These are phyloP conservation scores for Crossocerus cetratus DNA, from an alignment of 2,888 invertebrate species.

Conservation along the genomic window DNA sequence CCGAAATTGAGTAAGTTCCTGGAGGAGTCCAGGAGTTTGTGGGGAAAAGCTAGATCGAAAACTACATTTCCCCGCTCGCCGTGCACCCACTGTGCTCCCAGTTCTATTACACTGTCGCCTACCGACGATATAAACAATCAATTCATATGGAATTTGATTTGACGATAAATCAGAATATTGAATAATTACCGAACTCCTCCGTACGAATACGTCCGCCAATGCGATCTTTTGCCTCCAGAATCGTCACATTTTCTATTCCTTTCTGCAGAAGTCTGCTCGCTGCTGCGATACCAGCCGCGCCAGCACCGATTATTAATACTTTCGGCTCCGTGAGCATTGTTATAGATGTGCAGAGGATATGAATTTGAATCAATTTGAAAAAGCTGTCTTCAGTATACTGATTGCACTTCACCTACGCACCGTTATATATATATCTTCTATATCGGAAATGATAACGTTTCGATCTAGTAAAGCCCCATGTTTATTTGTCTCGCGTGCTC, in stretches of 20 bases:
- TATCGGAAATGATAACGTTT: too few relatives aligned
- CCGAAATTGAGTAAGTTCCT: constrained; percentile 49
- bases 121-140: constrained; percentile 6
- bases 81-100: constrained; percentile 90
- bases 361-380: too few relatives aligned
- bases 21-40: constrained; percentile 74
- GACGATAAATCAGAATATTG: not conserved
- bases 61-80: constrained; percentile 83
- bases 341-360: not conserved
- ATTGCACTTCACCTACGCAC: too few relatives aligned
- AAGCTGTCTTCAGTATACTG: too few relatives aligned
- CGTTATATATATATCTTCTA: not conserved
- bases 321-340: constrained; percentile 60
- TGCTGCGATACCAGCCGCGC: constrained; percentile 80
- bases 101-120: constrained; percentile 81
- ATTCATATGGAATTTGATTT: not conserved
- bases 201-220: constrained; percentile 78
- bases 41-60: constrained; percentile 78
- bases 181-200: constrained; percentile 74
- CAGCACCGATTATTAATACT: constrained; percentile 80
- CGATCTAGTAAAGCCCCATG: too few relatives aligned
- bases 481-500: too few relatives aligned
- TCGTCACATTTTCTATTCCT: constrained; percentile 76
- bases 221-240: constrained; percentile 78
- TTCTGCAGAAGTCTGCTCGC: constrained; percentile 77